phyloP scores from a whole-genome alignment of 2,888 invertebrate species.

The Syrphus vitripennis region DNA sequence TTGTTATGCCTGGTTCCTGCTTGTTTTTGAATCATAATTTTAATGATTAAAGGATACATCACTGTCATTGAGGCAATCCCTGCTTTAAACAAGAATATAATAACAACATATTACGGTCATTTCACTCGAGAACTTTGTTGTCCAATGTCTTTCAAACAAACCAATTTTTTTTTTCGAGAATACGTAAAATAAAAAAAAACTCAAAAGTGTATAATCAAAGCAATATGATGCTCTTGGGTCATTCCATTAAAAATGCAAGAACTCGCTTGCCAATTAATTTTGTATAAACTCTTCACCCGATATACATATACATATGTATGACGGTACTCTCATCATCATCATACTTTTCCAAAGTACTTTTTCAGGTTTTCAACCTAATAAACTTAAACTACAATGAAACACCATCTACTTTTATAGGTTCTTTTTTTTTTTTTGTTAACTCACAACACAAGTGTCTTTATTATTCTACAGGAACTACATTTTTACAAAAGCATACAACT shows the following conservation, averaged over 20 bases:
- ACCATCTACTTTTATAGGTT: neutral
- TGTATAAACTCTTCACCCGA: neutral
- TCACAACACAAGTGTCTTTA: slow-evolving; percentile 35
- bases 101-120: neutral
- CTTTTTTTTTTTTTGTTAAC: neutral
- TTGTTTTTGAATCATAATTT: too few relatives aligned
- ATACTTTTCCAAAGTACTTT: neutral
- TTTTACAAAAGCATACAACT: slow-evolving; percentile 27
- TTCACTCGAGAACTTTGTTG: neutral
- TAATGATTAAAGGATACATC: too few relatives aligned
- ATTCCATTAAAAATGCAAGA: neutral
- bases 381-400: slow-evolving; percentile 16
- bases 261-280: slow-evolving; percentile 20
- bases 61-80: too few relatives aligned
- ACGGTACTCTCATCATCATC: neutral
- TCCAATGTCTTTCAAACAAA: neutral
- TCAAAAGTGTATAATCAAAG: neutral
- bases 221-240: neutral
- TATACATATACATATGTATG: neutral
- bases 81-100: too few relatives aligned
- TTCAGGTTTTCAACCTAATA: neutral
- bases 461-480: slow-evolving; percentile 24
- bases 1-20: too few relatives aligned
- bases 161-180: slow-evolving; percentile 1
- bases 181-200: neutral